Percentiles rank a stretch among this genome's conserved stretches.
Evolutionary conservation across 2,113 vertebrate genomes (phyloP).

Genomic region (Notothenia rossii): DNA sequence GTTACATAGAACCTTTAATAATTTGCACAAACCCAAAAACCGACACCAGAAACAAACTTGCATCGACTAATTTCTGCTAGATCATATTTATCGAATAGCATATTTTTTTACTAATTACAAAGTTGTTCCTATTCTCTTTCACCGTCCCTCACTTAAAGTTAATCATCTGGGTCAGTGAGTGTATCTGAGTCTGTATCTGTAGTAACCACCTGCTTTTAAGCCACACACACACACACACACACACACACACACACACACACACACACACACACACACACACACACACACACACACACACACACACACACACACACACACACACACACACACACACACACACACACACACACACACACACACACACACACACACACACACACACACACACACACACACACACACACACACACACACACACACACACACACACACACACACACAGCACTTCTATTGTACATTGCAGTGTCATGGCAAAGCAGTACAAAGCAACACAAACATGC

Average conservation of each 20-base stretch:
- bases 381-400: neutral
- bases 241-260: conserved; percentile 1
- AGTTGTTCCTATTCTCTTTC: neutral
- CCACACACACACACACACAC: neutral
- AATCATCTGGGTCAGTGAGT: neutral
- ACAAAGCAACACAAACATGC: neutral
- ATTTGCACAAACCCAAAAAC: neutral
- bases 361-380: neutral
- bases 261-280: neutral
- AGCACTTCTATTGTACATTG: neutral
- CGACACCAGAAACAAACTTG: neutral
- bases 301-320: too few species aligned
- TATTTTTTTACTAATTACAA: neutral
- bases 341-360: neutral
- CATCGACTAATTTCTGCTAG: neutral
- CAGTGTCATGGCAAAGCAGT: neutral
- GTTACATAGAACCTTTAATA: neutral
- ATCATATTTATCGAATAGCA: neutral
- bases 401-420: neutral
- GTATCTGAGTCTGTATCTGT: conserved; percentile 19
- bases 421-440: neutral
- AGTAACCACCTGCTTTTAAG: conserved; percentile 27
- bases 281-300: neutral
- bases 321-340: neutral
- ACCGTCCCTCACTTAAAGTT: neutral